Conservation (phyloP, 2,888 invertebrate genomes). For the Apodemia zela region DNA sequence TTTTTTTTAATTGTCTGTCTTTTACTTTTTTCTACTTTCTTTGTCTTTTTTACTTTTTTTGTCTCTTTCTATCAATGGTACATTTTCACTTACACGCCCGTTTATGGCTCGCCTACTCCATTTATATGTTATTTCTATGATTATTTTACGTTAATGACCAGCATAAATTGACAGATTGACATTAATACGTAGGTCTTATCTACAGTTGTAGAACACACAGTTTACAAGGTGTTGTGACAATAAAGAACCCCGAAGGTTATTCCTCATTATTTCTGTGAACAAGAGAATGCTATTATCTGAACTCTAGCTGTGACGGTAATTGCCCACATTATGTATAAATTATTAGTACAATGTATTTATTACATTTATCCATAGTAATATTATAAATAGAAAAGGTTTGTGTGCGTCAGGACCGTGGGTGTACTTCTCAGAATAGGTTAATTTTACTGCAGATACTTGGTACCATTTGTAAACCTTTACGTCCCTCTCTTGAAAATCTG, state of each 20-base stretch:
- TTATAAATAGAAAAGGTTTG: no score
- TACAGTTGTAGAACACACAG: not conserved
- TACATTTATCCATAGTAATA: not conserved
- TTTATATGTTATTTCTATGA: not conserved
- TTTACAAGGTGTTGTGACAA: constrained; percentile 6
- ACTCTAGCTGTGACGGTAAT: constrained; percentile 1
- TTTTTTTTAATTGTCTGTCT: no score
- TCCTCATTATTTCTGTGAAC: constrained; percentile 11
- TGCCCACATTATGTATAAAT: not conserved
- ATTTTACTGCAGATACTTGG: no score
- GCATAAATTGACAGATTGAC: not conserved
- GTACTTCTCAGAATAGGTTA: no score
- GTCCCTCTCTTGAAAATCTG: no score
- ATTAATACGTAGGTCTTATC: not conserved
- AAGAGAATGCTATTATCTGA: constrained; percentile 15
- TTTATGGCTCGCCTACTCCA: no score
- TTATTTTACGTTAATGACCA: not conserved
- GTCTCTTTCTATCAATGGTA: no score
- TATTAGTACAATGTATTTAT: constrained; percentile 2
- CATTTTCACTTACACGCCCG: no score
- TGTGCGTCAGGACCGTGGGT: no score
- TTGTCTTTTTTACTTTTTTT: no score
- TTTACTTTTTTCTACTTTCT: no score
- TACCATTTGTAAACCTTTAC: no score
- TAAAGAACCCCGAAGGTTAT: constrained; percentile 3